A percentile compares a stretch with the other conserved stretches of the same genome.
These are phyloP conservation scores for Euproctis similis DNA, from an alignment of 2,888 invertebrate genomes.

Conservation along the genomic window DNA sequence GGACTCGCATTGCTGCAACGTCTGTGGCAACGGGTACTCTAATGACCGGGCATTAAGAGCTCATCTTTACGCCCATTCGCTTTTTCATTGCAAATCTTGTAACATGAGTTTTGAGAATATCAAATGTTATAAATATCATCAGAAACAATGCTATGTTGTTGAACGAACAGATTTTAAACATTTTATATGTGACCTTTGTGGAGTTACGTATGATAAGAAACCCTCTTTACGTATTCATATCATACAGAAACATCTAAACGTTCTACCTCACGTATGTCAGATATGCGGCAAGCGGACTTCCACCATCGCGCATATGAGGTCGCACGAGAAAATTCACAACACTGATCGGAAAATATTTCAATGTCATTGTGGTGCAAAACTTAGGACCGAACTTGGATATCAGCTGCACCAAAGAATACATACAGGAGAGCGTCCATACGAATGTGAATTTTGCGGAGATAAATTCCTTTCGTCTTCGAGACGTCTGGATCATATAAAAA, in stretches of 20 bases:
- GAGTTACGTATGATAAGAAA: conserved; percentile 45
- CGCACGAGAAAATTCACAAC: conserved; percentile 45
- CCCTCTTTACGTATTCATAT: conserved; percentile 55
- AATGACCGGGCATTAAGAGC: conserved; percentile 44
- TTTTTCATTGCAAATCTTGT: conserved; percentile 47
- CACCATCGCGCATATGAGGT: conserved; percentile 43
- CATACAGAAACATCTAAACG: conserved; percentile 53
- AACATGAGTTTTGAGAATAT: conserved; percentile 45
- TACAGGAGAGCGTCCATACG: conserved; percentile 51
- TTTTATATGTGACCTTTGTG: conserved; percentile 52
- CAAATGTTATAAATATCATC: conserved; percentile 48
- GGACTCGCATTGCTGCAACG: conserved; percentile 27
- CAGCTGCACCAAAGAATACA: conserved; percentile 53
- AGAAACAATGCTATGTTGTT: conserved; percentile 28
- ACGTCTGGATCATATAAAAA: conserved; percentile 51
- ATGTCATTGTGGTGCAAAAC: conserved; percentile 51
- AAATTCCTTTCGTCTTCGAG: conserved; percentile 56
- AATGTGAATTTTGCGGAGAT: conserved; percentile 49
- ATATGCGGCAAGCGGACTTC: conserved; percentile 56
- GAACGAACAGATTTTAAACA: conserved; percentile 4
- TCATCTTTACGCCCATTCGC: conserved; percentile 44
- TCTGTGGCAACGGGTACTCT: conserved; percentile 41
- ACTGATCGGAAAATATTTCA: conserved; percentile 34
- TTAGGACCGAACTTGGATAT: conserved; percentile 46
- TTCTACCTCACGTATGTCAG: conserved; percentile 47